Conservation (phyloP, 2,797 vertebrate genomes). For the Sandelia bainsii region DNA sequence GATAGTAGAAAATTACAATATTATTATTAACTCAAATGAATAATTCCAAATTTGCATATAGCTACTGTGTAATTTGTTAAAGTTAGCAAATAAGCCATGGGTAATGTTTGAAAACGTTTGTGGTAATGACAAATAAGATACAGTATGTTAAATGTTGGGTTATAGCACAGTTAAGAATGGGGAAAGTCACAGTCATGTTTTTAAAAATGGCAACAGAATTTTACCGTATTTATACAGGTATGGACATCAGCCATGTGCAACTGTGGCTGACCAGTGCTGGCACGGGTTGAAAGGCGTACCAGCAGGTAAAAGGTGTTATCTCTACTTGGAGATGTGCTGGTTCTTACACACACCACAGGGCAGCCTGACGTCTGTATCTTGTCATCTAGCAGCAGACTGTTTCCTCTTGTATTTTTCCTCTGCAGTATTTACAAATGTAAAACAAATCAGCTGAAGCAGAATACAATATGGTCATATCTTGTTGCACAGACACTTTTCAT, state of each 20-base stretch:
- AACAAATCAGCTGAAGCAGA: slow-evolving; percentile 19
- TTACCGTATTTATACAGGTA: neutral
- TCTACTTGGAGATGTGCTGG: slow-evolving; percentile 15
- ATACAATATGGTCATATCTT: neutral
- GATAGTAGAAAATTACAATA: neutral
- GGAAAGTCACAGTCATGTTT: neutral
- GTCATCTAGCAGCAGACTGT: neutral
- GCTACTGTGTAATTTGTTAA: neutral
- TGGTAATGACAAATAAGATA: neutral
- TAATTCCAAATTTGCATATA: neutral
- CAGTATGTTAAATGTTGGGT: neutral
- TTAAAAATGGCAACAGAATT: neutral
- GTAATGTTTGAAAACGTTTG: neutral
- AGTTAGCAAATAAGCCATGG: neutral
- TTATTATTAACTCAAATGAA: neutral
- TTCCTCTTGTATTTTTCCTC: neutral
- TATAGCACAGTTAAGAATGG: neutral
- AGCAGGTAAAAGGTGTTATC: slow-evolving; percentile 27
- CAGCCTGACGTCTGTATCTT: slow-evolving; percentile 8
- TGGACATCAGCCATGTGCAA: neutral
- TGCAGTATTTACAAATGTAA: slow-evolving; percentile 6
- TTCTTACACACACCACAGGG: neutral
- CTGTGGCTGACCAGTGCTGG: neutral
- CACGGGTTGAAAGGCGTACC: neutral
- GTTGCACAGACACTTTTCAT: slow-evolving; percentile 1